These are phyloP conservation scores for Dynastes hyllus DNA, from an alignment of 2,888 invertebrate species.

Conservation along the genomic window DNA sequence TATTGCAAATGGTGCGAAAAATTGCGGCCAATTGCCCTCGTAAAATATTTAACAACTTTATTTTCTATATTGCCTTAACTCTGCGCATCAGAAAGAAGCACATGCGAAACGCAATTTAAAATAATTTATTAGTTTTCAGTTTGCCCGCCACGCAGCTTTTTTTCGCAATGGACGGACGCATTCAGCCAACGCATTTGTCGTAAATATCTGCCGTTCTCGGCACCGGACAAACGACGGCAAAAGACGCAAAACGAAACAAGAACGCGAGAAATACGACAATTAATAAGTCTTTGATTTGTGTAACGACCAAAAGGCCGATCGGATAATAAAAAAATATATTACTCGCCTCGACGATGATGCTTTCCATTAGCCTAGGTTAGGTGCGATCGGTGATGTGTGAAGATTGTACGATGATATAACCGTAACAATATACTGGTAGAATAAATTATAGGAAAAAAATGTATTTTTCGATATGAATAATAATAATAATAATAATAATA, in stretches of 20 bases:
- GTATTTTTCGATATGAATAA: too few relatives aligned
- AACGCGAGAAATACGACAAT: conserved; percentile 34
- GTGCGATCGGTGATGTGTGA: conserved; percentile 1
- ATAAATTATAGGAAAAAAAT: neutral
- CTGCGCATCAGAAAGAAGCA: neutral
- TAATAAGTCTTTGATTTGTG: conserved; percentile 38
- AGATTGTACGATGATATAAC: too few relatives aligned
- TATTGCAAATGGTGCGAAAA: conserved; percentile 20
- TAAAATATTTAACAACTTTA: conserved; percentile 39
- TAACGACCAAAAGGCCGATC: conserved; percentile 9
- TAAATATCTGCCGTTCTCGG: conserved; percentile 6
- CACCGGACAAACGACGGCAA: neutral
- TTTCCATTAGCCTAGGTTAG: conserved; percentile 3
- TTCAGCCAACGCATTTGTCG: conserved; percentile 4
- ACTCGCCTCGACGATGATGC: neutral
- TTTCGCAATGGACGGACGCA: neutral
- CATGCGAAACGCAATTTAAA: conserved; percentile 17
- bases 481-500: too few relatives aligned
- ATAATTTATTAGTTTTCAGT: conserved; percentile 37
- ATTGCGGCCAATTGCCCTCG: conserved; percentile 26
- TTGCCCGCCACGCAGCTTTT: conserved; percentile 21
- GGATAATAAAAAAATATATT: conserved; percentile 1
- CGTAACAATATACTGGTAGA: neutral
- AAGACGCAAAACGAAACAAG: conserved; percentile 11
- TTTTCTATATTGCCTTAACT: conserved; percentile 12